phyloP scores from a whole-genome alignment of 2,888 invertebrate genomes.

The Ochropacha duplaris region DNA sequence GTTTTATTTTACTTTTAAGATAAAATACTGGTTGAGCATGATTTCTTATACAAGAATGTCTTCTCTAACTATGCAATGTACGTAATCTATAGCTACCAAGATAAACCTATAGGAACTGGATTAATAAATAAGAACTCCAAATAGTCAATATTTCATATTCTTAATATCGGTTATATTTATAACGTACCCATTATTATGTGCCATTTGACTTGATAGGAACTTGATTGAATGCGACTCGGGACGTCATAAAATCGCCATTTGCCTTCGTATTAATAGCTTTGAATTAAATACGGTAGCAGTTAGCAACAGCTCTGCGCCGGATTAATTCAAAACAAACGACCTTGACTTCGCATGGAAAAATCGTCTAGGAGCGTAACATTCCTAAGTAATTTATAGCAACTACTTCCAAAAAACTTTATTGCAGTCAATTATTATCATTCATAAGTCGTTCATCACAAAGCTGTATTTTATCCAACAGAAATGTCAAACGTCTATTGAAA shows the following conservation, averaged over 20 bases:
- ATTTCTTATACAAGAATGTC: not conserved
- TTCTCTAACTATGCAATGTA: not conserved
- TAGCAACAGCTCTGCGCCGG: constrained; percentile 28
- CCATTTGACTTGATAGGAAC: constrained; percentile 21
- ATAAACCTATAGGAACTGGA: not conserved
- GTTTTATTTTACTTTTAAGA: not conserved
- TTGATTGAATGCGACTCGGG: constrained; percentile 26
- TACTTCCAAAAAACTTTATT: not conserved
- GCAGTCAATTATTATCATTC: not conserved
- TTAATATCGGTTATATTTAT: not conserved
- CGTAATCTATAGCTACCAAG: not conserved
- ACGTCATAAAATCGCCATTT: constrained; percentile 33
- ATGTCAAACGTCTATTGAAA: not conserved
- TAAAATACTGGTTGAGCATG: not conserved
- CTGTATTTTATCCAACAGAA: not conserved
- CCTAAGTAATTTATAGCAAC: constrained; percentile 6
- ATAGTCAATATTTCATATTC: not conserved
- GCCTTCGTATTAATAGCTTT: constrained; percentile 29
- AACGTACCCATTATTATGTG: constrained; percentile 17
- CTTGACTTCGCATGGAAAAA: constrained; percentile 37
- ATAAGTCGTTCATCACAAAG: not conserved
- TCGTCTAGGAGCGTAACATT: constrained; percentile 10
- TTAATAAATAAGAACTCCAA: not conserved
- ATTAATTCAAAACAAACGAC: constrained; percentile 29
- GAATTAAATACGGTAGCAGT: constrained; percentile 37